A percentile compares a stretch with the other conserved stretches of the same genome.
phyloP scores from a whole-genome alignment of 2,888 invertebrate genomes.

The Leptopilina myrica region DNA sequence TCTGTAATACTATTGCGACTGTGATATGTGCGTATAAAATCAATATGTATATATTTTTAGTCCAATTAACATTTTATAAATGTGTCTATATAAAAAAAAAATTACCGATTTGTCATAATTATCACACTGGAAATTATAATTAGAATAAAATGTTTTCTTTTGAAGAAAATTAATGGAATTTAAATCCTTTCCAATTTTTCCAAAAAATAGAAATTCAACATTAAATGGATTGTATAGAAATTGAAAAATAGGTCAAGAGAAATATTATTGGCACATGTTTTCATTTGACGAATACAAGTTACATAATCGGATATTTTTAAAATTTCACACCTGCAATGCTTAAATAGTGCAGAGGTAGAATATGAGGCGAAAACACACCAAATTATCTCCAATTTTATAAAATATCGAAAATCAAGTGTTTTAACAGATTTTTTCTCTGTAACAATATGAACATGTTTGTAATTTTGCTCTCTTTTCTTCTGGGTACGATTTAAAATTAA shows the following conservation, averaged over 20 bases:
- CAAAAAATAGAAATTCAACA: not conserved
- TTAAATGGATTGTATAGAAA: not conserved
- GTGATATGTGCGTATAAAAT: constrained; percentile 29
- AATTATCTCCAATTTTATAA: not conserved
- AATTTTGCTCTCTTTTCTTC: not conserved
- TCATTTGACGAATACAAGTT: constrained; percentile 5
- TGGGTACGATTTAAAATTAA: not conserved
- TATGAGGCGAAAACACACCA: not conserved
- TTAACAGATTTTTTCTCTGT: not conserved
- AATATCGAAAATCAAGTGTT: not conserved
- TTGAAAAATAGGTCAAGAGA: constrained; percentile 32
- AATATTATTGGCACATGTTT: constrained; percentile 13
- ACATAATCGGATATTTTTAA: constrained; percentile 25
- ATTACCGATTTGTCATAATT: constrained; percentile 8
- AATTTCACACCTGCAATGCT: constrained; percentile 21
- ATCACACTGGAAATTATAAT: not conserved
- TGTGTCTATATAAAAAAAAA: not conserved
- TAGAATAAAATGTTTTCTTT: constrained; percentile 15
- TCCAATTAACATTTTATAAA: constrained; percentile 10
- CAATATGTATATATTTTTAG: constrained; percentile 26
- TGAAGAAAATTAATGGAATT: not conserved
- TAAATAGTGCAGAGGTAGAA: constrained; percentile 2
- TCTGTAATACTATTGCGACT: constrained; percentile 37
- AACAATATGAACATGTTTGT: not conserved
- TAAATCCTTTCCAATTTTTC: not conserved